phyloP scores from a whole-genome alignment of 2,888 invertebrate genomes.

The Amiota mariae region DNA sequence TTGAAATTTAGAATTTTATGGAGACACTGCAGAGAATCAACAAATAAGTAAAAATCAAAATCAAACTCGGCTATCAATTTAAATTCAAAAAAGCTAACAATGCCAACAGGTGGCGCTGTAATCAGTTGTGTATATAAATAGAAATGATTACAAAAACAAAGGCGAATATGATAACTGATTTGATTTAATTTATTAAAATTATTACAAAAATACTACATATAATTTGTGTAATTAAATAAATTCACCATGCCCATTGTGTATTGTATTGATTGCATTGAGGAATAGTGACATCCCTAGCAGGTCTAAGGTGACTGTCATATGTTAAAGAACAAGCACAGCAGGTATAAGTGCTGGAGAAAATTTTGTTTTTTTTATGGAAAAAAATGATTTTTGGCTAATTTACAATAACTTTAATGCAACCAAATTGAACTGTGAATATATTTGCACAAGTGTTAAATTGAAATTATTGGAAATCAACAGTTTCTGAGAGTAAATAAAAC shows the following conservation, averaged over 20 bases:
- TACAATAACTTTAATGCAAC: no score
- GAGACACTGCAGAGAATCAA: constrained; percentile 37
- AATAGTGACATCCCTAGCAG: background rate
- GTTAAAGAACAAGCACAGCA: constrained; percentile 35
- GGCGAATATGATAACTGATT: no score
- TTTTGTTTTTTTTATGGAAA: constrained; percentile 53
- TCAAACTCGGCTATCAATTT: constrained; percentile 37
- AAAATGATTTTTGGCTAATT: no score
- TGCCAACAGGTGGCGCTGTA: background rate
- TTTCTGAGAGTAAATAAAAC: no score
- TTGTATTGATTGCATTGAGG: background rate
- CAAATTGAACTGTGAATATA: no score
- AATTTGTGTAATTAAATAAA: no score
- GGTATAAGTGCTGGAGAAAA: constrained; percentile 44
- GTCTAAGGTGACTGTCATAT: constrained; percentile 50
- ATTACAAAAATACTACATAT: no score
- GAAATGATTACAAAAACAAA: no score
- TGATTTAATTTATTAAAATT: no score
- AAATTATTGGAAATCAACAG: background rate
- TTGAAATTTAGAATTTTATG: constrained; percentile 35
- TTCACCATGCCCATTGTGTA: background rate
- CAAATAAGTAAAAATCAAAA: constrained; percentile 50
- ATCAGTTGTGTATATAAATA: background rate
- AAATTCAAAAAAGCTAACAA: background rate
- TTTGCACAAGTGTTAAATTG: background rate